phyloP scores from a whole-genome alignment of 2,888 invertebrate species.

The Scrobipalpa costella region DNA sequence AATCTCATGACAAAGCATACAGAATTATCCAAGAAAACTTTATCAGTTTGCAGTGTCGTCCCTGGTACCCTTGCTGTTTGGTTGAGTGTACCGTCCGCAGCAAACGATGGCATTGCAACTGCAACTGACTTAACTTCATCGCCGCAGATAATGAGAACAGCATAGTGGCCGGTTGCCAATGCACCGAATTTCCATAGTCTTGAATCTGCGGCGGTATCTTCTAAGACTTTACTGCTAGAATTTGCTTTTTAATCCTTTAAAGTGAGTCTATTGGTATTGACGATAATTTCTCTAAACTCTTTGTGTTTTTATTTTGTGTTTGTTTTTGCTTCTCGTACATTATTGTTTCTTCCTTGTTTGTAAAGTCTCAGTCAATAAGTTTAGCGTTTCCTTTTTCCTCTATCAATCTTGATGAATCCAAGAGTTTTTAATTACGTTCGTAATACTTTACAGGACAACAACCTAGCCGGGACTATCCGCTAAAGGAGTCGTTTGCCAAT shows the following conservation, averaged over 20 bases:
- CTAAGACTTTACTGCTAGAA: background rate
- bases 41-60: too few species aligned
- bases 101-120: conserved; percentile 20
- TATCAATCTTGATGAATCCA: background rate
- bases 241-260: background rate
- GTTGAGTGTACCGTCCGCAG: conserved; percentile 2
- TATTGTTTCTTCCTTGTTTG: background rate
- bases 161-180: conserved; percentile 25
- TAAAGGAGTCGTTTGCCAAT: conserved; percentile 30
- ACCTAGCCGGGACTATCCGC: conserved; percentile 10
- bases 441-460: conserved; percentile 26
- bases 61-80: too few species aligned
- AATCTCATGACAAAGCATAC: too few species aligned
- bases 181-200: conserved; percentile 22
- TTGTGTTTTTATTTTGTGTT: too few species aligned
- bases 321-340: background rate
- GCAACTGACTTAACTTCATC: conserved; percentile 23
- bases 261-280: background rate
- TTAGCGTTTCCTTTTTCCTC: background rate
- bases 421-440: conserved; percentile 22
- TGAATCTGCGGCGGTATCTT: conserved; percentile 14
- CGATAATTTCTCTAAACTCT: background rate
- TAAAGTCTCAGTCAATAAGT: background rate
- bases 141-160: conserved; percentile 22
- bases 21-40: too few species aligned